Percentiles rank a stretch among this genome's conserved stretches.
phyloP scores from a whole-genome alignment of 2,888 invertebrate genomes.

The Lasioglossum oenotherae region DNA sequence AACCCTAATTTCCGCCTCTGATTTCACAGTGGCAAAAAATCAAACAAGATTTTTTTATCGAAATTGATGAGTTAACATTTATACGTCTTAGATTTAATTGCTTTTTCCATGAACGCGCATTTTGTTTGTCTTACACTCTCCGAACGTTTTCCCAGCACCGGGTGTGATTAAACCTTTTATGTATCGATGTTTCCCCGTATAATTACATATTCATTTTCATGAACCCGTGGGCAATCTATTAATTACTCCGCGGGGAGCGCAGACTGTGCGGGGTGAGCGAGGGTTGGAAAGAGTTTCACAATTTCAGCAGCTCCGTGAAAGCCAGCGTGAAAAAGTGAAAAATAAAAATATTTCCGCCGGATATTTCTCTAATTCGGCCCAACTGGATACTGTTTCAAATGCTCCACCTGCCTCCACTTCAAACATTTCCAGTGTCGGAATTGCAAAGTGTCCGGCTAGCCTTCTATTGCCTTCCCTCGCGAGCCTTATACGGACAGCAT shows the following conservation, averaged over 20 bases:
- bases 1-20: too few relatives aligned
- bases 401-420: neutral
- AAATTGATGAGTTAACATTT: too few relatives aligned
- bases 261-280: neutral
- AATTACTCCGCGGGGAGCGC: conserved; percentile 14
- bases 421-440: neutral
- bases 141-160: neutral
- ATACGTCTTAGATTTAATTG: neutral
- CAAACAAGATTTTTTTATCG: too few relatives aligned
- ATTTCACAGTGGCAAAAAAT: too few relatives aligned
- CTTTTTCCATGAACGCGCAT: neutral
- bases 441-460: neutral
- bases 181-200: neutral
- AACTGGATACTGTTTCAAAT: conserved; percentile 1
- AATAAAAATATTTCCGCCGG: conserved; percentile 6
- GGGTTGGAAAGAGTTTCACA: conserved; percentile 3
- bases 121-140: neutral
- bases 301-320: conserved; percentile 7
- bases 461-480: neutral
- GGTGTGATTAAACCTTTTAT: neutral
- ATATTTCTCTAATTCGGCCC: neutral
- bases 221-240: conserved; percentile 12
- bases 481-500: neutral
- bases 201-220: neutral
- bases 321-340: neutral